Base-by-base conservation (phyloP, 2,797 vertebrate species). In the Falco peregrinus region DNA sequence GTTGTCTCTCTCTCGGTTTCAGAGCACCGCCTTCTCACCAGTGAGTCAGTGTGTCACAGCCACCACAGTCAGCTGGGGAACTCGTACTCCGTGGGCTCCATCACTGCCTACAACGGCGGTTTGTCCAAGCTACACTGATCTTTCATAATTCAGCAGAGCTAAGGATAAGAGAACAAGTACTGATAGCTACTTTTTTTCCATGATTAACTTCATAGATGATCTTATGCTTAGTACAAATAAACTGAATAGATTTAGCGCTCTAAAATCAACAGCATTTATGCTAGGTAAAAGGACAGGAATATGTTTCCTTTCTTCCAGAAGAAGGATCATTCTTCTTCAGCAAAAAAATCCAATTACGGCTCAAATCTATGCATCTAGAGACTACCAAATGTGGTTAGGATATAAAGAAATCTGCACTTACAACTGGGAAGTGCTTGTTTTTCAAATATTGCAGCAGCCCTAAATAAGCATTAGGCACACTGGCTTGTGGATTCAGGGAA, bases 31-130 rank as follows among this genome's bases (percentile, higher is more conserved):
- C 48, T 73, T 86, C 76, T 84, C 4, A 0, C 57, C 95, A 84
- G 63, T 94, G 90, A 83, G 65, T 96, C 89, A 90, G 54, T 50
- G 65, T 88, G 81, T 61, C 69, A 86, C 43, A 81, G 54, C 81
- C 82, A 87, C n/a, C 2, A 0, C 50, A 50, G 39, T 37, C 74
- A 95, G 65, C 67, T 63, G 63, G 41, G 37, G 83, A 95, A 89
- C 60, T 89, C 74, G 47, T 45, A 17, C 71, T 91, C 87, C 0
- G 50, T 91, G 92, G 82, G 84, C 85, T 95, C 61, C 76, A 64
- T n/a, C 91, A 69, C 94, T 70, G 4, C 90, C 90, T 88, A 85
- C 63, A 61, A 33, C 80, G n/a, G 16, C 41, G 63, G 16, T 74
- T 86, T 90, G 89, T 79, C 77, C 80, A 84, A 94, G 51, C 35